These are phyloP conservation scores for Plemyria rubiginata DNA, from an alignment of 2,888 invertebrate genomes.

Conservation along the genomic window DNA sequence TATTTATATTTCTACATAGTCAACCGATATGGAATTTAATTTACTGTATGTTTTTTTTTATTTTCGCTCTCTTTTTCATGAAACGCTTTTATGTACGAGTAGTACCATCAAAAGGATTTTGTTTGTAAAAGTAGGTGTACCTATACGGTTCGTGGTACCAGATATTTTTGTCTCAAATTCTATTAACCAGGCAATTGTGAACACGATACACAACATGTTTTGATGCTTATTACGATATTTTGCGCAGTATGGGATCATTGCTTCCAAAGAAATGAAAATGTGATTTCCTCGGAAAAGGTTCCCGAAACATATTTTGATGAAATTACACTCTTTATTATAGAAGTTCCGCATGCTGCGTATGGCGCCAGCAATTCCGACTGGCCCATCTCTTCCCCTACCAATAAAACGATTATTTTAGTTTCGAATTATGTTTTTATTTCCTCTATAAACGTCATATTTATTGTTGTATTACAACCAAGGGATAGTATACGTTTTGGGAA, in stretches of 20 bases:
- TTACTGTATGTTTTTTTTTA: no score
- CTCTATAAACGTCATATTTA: constrained; percentile 52
- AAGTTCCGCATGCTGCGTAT: constrained; percentile 46
- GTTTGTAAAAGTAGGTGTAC: no score
- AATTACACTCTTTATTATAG: constrained; percentile 36
- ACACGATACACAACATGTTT: constrained; percentile 36
- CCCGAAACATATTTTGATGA: constrained; percentile 32
- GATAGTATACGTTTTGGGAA: no score
- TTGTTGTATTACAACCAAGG: constrained; percentile 27
- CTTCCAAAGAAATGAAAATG: constrained; percentile 35
- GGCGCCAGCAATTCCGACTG: constrained; percentile 67
- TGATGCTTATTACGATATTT: constrained; percentile 38
- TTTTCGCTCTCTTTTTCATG: no score
- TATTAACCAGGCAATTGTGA: constrained; percentile 31
- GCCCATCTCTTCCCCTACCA: constrained; percentile 52
- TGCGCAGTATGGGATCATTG: constrained; percentile 46
- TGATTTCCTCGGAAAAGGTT: constrained; percentile 31
- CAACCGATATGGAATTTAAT: no score
- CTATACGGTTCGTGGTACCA: not conserved
- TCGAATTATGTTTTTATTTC: constrained; percentile 60
- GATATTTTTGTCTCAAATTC: constrained; percentile 8
- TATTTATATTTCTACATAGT: no score
- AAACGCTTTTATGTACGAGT: no score
- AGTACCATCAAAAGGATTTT: not conserved
- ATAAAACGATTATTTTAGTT: constrained; percentile 56